phyloP scores from a whole-genome alignment of 2,797 vertebrate species.

The Loris lydekkerianus region DNA sequence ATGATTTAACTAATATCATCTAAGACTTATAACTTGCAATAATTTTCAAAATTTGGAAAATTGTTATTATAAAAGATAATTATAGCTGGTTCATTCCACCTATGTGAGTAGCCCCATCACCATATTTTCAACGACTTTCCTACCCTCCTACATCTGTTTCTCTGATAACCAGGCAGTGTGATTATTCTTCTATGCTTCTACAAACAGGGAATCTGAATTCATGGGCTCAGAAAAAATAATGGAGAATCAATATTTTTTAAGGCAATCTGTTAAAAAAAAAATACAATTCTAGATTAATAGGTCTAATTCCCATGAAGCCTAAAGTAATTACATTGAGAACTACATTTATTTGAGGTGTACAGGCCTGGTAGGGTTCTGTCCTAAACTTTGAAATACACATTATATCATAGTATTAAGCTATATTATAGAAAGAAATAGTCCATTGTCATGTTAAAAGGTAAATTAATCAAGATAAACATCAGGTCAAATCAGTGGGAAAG shows the following conservation, averaged over 20 bases:
- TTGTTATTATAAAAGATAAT: constrained; percentile 16
- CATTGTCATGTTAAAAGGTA: constrained; percentile 56
- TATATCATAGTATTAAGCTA: constrained; percentile 57
- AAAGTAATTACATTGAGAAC: constrained; percentile 67
- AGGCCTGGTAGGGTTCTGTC: constrained; percentile 14
- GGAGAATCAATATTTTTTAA: constrained; percentile 37
- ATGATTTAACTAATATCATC: constrained; percentile 8
- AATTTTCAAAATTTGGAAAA: constrained; percentile 28
- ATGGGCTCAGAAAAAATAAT: constrained; percentile 32
- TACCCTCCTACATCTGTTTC: background rate
- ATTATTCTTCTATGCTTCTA: background rate
- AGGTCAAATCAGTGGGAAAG: background rate
- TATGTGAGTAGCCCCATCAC: background rate
- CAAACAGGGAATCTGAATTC: background rate
- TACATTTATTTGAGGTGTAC: background rate
- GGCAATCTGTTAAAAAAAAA: constrained; percentile 60
- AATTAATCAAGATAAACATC: constrained; percentile 31
- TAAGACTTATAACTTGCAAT: background rate
- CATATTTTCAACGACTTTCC: background rate
- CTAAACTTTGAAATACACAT: constrained; percentile 46
- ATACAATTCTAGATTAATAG: constrained; percentile 55
- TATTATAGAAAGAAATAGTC: constrained; percentile 40
- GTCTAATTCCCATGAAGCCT: constrained; percentile 19
- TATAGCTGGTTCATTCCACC: background rate
- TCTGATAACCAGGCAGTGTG: background rate